Base-by-base conservation (phyloP, 1,140 invertebrate species). In the Tetragonula clypearis region DNA sequence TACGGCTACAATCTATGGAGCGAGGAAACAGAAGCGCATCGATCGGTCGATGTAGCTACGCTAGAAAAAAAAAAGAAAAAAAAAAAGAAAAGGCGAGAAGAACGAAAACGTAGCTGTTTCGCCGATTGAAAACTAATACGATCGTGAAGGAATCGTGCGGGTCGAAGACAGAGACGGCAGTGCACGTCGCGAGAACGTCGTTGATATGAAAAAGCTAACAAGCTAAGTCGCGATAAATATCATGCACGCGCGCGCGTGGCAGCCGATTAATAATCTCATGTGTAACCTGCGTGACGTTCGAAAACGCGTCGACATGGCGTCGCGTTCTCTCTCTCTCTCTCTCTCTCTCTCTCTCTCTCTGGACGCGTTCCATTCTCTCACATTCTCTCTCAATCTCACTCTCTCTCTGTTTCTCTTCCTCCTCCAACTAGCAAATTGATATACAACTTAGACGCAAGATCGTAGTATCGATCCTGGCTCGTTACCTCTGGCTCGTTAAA, bases 231-330 rank as follows among this genome's bases (percentile, higher is more conserved):
- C 79, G 73, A 66, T 55, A 68, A 1, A 35, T 35, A 56, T 85
- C 69, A 49, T 9, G 72, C 88, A 81, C 82, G 79, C 88, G 79
- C 30, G 83, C 23, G 65, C 17, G 41, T 17, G 65, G 66, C 82
- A 83, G 77, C 87, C 84, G 88, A 85, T 87, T 56, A 89, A 90
- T 93, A 93, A 93, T 93, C 93, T 93, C 93, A 93, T 92, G 86
- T 88, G 92, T 93, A 93, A 93, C 93, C 87, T 90, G 87, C 86
- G 91, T 91, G 92, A 91, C 86, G 71, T 82, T 74, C 19, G 79
- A 80, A 77, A 90, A 86, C 87, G 81, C 84, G 74, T 75, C 87
- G 71, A 79, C 78, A 58, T 62, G 35, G 19, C 26, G 79, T 62
- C 87, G 79, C 82, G 73, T 85, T 80, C 79, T 77, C 65, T 76